Evolutionary conservation across 2,888 invertebrate species (phyloP).

Genomic region (Agrotis puta): DNA sequence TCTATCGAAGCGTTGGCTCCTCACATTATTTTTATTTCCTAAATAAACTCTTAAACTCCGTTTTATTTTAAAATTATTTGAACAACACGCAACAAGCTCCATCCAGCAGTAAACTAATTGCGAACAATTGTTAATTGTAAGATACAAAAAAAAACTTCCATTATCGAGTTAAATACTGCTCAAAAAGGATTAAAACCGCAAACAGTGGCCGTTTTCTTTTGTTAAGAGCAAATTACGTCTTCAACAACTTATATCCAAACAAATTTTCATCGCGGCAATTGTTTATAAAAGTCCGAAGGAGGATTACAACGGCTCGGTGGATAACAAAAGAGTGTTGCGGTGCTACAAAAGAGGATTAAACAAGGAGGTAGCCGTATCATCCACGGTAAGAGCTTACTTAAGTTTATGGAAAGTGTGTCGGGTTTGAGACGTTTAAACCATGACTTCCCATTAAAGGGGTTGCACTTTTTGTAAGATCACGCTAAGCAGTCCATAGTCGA

Average conservation of each 20-base stretch:
- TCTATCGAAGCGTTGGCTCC: background rate
- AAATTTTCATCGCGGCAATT: conserved; percentile 83
- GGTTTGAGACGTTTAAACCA: conserved; percentile 86
- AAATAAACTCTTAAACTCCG: background rate
- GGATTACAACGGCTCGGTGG: conserved; percentile 84
- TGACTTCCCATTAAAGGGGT: conserved; percentile 89
- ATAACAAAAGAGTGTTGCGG: conserved; percentile 87
- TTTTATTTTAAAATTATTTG: conserved; percentile 4
- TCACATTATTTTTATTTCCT: background rate
- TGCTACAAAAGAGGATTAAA: conserved; percentile 87
- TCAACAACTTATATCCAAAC: conserved; percentile 77
- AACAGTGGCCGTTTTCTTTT: conserved; percentile 74
- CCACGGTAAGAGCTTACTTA: conserved; percentile 87
- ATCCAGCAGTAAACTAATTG: conserved; percentile 23
- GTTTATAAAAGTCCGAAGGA: conserved; percentile 83
- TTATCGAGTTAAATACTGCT: conserved; percentile 61
- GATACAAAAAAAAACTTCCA: conserved; percentile 55
- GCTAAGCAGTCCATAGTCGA: conserved; percentile 81
- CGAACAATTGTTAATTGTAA: conserved; percentile 43
- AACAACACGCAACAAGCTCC: conserved; percentile 4
- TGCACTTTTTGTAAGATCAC: conserved; percentile 89
- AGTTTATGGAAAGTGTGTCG: conserved; percentile 88
- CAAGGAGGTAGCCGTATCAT: conserved; percentile 88
- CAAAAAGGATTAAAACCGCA: conserved; percentile 59
- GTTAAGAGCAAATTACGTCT: conserved; percentile 80